Percentiles rank a stretch among this genome's conserved stretches.
Conservation (phyloP, 2,113 vertebrate species). For the Craseonycteris thonglongyai region DNA sequence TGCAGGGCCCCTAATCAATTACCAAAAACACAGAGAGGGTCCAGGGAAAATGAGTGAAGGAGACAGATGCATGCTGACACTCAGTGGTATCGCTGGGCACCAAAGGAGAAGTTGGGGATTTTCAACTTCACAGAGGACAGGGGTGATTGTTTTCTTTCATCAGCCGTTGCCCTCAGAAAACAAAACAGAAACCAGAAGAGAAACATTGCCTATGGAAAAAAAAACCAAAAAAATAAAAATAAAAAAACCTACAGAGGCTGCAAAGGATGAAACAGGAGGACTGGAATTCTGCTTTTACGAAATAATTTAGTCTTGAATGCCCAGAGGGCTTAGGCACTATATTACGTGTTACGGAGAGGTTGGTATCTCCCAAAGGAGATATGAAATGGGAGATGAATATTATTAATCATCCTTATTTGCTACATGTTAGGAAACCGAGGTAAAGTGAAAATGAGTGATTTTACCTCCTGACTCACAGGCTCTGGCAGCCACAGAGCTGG, state of each 20-base stretch:
- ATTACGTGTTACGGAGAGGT: conserved; percentile 38
- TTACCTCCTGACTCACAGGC: neutral
- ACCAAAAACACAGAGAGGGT: conserved; percentile 68
- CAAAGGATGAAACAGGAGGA: conserved; percentile 33
- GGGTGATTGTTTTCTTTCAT: conserved; percentile 62
- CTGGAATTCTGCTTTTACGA: conserved; percentile 47
- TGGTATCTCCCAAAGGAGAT: conserved; percentile 44
- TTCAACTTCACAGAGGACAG: conserved; percentile 66
- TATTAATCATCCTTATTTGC: conserved; percentile 58
- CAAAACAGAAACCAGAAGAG: conserved; percentile 57
- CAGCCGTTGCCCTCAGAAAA: conserved; percentile 60
- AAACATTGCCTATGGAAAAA: conserved; percentile 22
- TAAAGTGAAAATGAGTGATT: conserved; percentile 53
- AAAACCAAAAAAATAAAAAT: neutral
- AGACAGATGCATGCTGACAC: conserved; percentile 64
- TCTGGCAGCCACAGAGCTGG: conserved; percentile 8
- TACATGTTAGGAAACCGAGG: conserved; percentile 45
- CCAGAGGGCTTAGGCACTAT: conserved; percentile 50
- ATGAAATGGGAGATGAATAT: conserved; percentile 59
- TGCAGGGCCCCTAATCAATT: conserved; percentile 71
- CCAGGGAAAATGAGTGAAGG: conserved; percentile 60
- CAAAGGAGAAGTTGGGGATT: conserved; percentile 62
- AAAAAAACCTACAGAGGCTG: neutral
- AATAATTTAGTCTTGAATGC: conserved; percentile 61
- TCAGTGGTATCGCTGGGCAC: conserved; percentile 49